phyloP scores from a whole-genome alignment of 2,797 vertebrate genomes.

The Micropoecilia bifurca region DNA sequence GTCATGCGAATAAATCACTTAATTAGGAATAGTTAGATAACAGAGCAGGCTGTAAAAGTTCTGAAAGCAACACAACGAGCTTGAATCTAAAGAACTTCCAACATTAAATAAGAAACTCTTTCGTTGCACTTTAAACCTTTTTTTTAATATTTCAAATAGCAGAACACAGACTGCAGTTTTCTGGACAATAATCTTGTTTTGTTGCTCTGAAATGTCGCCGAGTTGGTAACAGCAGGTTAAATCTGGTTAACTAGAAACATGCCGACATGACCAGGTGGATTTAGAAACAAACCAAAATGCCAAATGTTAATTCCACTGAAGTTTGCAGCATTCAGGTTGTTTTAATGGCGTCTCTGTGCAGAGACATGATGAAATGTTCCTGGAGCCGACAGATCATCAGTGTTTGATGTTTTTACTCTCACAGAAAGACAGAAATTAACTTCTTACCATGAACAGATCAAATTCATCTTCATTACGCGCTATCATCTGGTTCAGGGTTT shows the following conservation, averaged over 20 bases:
- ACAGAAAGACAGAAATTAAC: background rate
- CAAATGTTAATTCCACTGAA: background rate
- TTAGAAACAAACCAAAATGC: background rate
- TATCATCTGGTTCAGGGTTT: slow-evolving; percentile 99
- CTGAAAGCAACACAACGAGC: background rate
- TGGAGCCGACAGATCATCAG: background rate
- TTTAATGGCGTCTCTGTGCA: background rate
- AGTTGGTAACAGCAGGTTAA: too few relatives aligned
- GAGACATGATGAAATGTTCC: background rate
- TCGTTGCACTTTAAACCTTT: background rate
- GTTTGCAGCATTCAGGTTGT: background rate
- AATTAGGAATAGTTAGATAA: background rate
- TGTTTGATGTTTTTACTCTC: background rate
- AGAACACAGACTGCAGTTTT: too few relatives aligned
- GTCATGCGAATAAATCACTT: background rate
- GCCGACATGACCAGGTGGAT: too few relatives aligned
- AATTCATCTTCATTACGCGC: slow-evolving; percentile 96
- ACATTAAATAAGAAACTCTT: background rate
- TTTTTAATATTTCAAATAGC: too few relatives aligned
- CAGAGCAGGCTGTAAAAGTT: background rate
- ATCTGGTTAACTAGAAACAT: too few relatives aligned
- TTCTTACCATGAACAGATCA: slow-evolving; percentile 96
- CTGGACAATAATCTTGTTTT: too few relatives aligned
- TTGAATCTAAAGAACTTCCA: background rate
- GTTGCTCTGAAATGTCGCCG: background rate